Evolutionary conservation across 2,888 invertebrate species (phyloP), one percentile per base, ranked within the genome.

Genomic region (Pinctada fucata): DNA sequence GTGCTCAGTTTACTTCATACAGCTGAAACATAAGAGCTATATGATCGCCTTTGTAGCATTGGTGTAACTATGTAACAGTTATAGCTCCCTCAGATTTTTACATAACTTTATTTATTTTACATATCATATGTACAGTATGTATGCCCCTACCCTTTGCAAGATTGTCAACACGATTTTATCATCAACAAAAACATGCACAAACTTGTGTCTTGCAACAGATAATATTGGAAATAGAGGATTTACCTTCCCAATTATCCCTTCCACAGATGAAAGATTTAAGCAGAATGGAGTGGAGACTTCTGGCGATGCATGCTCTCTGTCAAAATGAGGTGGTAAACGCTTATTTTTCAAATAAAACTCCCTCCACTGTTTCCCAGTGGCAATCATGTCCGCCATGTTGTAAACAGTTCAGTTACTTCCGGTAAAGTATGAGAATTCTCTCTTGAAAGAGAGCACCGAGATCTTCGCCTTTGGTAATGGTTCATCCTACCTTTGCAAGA

Each of bases 281-380:
- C 88, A 88, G 64, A 91, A 85, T 73, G 91, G 90, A 48, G 88
- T 87, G 75, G 88, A 88, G 45, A 88, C 85, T 71, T 88, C 85
- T 52, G 84, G 88, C 48, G 89, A 88, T 51, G 88, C 87, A 81
- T 89, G 88, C 73, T 88, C 87, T 68, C 90, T 81, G 79, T 90
- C 89, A 82, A 89, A 90, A 58, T 89, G 88, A 48, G 89, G 85
- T 4, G 89, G 89, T n/a, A 89, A 70, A 75, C 84, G 84, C 6
- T 80, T 76, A 81, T 88, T 88, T 83, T 87, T 88, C 58, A 83
- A 86, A 66, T 85, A 84, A 83, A 90, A 90, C n/a, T 88, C 86
- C 80, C 84, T 84, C 90, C 90, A 90, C 80, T 87, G 85, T 78
- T 84, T 87, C 66, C 86, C 88, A 75, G 86, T 88, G 79, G 87